Percentiles rank a stretch among this genome's conserved stretches.
Conservation (phyloP, 2,113 vertebrate species). For the Leucoraja erinaceus region DNA sequence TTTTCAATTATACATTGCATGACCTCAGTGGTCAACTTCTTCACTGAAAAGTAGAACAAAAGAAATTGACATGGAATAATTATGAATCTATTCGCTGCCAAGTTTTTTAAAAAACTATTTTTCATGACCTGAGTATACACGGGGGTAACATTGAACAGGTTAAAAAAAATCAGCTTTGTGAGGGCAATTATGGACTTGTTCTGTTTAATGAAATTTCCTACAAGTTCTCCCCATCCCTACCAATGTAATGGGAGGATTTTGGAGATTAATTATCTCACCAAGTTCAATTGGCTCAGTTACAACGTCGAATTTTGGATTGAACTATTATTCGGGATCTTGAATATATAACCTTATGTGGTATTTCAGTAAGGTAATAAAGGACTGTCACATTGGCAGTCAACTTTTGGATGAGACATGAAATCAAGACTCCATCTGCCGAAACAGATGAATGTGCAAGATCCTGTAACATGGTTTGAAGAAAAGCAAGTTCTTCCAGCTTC, state of each 20-base stretch:
- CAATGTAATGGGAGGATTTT: neutral
- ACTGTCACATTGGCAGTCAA: neutral
- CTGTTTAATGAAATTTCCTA: neutral
- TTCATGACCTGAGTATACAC: too few species aligned
- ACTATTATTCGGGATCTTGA: neutral
- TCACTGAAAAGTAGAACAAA: constrained; percentile 68
- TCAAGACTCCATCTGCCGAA: neutral
- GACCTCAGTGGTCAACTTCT: constrained; percentile 74
- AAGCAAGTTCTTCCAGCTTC: neutral
- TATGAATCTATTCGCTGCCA: neutral
- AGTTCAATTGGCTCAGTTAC: neutral
- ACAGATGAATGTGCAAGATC: neutral
- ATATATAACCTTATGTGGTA: neutral
- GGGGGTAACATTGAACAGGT: too few species aligned
- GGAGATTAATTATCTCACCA: neutral
- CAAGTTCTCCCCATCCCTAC: neutral
- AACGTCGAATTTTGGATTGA: neutral
- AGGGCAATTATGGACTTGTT: neutral
- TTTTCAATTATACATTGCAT: constrained; percentile 77
- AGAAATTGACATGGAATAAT: constrained; percentile 46
- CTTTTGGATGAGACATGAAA: neutral
- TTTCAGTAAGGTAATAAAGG: neutral
- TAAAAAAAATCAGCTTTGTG: neutral
- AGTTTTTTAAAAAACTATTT: too few species aligned
- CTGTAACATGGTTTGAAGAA: neutral